phyloP scores from a whole-genome alignment of 2,888 invertebrate genomes.

The Lasioglossum villosulum region DNA sequence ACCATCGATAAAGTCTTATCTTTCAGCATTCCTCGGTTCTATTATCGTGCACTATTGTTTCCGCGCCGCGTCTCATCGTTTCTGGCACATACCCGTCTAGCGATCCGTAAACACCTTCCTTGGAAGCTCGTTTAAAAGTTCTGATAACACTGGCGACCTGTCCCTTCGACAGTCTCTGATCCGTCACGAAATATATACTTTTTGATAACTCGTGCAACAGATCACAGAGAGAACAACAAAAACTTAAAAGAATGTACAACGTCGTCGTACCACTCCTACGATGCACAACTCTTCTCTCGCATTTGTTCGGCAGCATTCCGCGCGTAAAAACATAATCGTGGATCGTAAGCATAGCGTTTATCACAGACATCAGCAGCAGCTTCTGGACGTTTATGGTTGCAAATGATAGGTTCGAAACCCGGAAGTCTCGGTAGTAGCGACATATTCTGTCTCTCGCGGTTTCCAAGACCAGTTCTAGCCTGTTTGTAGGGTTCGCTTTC shows the following conservation, averaged over 20 bases:
- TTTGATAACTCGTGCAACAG: conserved; percentile 11
- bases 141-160: neutral
- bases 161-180: neutral
- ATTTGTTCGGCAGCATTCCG: conserved; percentile 41
- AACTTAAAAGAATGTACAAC: neutral
- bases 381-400: conserved; percentile 63
- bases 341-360: conserved; percentile 64
- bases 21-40: conserved; percentile 22
- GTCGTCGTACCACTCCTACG: neutral
- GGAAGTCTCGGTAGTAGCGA: conserved; percentile 25
- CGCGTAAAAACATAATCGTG: conserved; percentile 58
- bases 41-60: conserved; percentile 59
- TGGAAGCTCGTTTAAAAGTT: conserved; percentile 56
- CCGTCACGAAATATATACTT: neutral
- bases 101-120: conserved; percentile 38
- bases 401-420: conserved; percentile 42
- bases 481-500: neutral
- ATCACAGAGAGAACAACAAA: neutral
- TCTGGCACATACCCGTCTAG: conserved; percentile 53
- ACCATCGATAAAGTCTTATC: conserved; percentile 60
- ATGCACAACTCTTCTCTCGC: neutral
- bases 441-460: neutral
- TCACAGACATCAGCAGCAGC: conserved; percentile 68
- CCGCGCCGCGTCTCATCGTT: conserved; percentile 28
- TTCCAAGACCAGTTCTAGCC: conserved; percentile 35